These are phyloP conservation scores for Setophaga coronata DNA, from an alignment of 2,113 vertebrate species.

Conservation along the genomic window DNA sequence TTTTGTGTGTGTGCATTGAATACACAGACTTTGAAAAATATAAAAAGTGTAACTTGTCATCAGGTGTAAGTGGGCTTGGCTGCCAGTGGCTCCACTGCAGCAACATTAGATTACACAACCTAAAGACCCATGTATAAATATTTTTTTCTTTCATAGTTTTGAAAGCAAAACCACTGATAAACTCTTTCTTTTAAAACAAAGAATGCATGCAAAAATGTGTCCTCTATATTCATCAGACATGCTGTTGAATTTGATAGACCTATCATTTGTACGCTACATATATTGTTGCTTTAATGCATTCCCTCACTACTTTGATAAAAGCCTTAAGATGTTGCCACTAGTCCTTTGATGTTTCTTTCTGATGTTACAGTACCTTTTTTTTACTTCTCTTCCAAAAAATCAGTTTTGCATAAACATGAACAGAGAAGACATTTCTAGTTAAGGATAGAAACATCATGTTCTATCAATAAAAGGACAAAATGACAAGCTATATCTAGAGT, in stretches of 20 bases:
- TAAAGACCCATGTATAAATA: neutral
- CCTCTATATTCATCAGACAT: conserved; percentile 60
- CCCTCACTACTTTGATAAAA: conserved; percentile 81
- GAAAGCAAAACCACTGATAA: neutral
- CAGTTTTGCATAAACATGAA: conserved; percentile 78
- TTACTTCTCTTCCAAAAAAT: conserved; percentile 48
- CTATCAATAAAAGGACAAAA: conserved; percentile 57
- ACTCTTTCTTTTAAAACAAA: conserved; percentile 30
- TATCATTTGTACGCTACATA: conserved; percentile 61
- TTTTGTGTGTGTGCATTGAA: neutral
- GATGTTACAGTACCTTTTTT: conserved; percentile 72
- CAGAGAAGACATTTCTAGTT: conserved; percentile 65
- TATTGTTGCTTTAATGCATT: conserved; percentile 82
- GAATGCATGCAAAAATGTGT: conserved; percentile 38
- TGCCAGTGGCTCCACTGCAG: neutral
- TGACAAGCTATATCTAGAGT: neutral
- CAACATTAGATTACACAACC: neutral
- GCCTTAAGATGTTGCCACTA: conserved; percentile 75
- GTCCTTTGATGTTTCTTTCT: conserved; percentile 81
- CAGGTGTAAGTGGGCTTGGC: neutral
- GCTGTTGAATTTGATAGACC: conserved; percentile 65
- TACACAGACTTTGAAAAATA: neutral
- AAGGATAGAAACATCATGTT: conserved; percentile 64
- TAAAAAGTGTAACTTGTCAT: neutral
- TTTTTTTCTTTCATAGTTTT: neutral